phyloP scores from a whole-genome alignment of 2,888 invertebrate genomes.

The Xylocampa areola region DNA sequence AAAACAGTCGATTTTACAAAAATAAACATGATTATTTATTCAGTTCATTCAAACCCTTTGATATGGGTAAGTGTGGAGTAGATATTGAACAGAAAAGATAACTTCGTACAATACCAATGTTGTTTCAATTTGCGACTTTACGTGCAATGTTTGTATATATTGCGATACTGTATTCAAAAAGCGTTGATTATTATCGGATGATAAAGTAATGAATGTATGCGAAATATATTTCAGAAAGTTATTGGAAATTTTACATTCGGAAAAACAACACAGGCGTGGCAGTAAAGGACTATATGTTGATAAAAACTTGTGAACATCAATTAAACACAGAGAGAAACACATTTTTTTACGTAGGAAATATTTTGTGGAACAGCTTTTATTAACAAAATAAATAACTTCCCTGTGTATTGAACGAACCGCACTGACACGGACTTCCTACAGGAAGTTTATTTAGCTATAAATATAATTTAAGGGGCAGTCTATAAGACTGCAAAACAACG shows the following conservation, averaged over 20 bases:
- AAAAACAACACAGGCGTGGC: constrained; percentile 20
- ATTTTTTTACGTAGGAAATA: too few relatives aligned
- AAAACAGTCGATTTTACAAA: constrained; percentile 53
- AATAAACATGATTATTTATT: constrained; percentile 59
- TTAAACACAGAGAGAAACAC: too few relatives aligned
- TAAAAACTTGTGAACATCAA: constrained; percentile 26
- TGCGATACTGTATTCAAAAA: constrained; percentile 21
- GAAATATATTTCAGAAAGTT: constrained; percentile 13
- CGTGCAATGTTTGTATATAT: constrained; percentile 36
- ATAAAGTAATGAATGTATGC: constrained; percentile 34
- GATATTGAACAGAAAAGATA: constrained; percentile 34
- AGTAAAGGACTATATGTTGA: constrained; percentile 14
- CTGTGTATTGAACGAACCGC: too few relatives aligned
- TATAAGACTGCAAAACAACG: too few relatives aligned
- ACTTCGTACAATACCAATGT: constrained; percentile 16
- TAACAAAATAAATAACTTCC: too few relatives aligned
- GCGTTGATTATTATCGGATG: constrained; percentile 33
- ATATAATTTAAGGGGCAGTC: too few relatives aligned
- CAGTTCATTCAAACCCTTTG: constrained; percentile 31
- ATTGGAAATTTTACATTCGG: constrained; percentile 7
- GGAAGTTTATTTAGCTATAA: too few relatives aligned
- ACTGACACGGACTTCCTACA: too few relatives aligned
- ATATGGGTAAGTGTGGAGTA: constrained; percentile 14
- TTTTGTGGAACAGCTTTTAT: too few relatives aligned
- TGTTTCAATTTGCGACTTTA: constrained; percentile 28